Conservation (phyloP, 1,140 invertebrate genomes). For the Lucilia cuprina region DNA sequence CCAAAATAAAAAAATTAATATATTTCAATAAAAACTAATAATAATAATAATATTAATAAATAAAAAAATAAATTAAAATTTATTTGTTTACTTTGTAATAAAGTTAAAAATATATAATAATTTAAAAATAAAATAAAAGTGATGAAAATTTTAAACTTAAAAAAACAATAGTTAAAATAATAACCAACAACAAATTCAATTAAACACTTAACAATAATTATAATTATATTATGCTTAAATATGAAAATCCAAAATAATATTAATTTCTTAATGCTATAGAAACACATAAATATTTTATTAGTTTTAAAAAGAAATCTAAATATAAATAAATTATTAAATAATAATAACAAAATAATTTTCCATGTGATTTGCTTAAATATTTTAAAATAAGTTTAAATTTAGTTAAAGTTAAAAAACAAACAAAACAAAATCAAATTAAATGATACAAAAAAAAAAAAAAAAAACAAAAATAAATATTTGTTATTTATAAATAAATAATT, state of each 20-base stretch:
- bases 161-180: neutral
- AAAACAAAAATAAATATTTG: neutral
- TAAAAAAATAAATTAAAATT: neutral
- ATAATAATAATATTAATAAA: neutral
- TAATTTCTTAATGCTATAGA: neutral
- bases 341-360: neutral
- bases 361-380: slow-evolving; percentile 29
- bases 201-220: too few species aligned
- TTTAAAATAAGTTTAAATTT: neutral
- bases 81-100: neutral
- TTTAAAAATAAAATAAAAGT: neutral
- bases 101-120: neutral
- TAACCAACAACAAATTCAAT: neutral
- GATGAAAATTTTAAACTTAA: neutral
- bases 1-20: neutral
- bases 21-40: neutral
- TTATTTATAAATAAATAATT: neutral
- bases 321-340: neutral
- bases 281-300: neutral
- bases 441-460: neutral
- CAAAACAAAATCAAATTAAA: neutral
- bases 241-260: too few species aligned
- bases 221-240: too few species aligned
- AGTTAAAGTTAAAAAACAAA: neutral
- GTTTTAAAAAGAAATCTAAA: neutral